phyloP scores from a whole-genome alignment of 2,797 vertebrate genomes.

The Mastacembelus armatus region DNA sequence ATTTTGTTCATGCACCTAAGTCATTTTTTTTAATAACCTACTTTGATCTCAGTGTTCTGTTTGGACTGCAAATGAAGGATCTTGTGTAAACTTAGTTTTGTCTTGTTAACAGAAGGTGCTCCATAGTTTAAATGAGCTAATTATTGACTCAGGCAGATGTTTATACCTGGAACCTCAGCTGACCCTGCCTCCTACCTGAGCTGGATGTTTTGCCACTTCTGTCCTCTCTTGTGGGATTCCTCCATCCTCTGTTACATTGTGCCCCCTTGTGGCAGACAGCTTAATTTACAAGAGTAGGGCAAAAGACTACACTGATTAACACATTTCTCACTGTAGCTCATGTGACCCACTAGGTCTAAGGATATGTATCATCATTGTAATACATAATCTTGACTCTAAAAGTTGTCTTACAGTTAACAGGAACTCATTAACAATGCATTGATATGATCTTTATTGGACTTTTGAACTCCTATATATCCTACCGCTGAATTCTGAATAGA shows the following conservation, averaged over 20 bases:
- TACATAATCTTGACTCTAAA: too few species aligned
- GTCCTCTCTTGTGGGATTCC: background rate
- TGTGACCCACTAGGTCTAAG: background rate
- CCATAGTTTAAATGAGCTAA: background rate
- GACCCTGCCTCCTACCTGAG: background rate
- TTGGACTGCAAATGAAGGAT: background rate
- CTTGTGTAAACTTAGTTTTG: background rate
- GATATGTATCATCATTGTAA: too few species aligned
- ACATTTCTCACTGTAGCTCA: too few species aligned
- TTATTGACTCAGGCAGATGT: background rate
- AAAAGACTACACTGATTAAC: too few species aligned
- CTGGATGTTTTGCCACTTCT: background rate
- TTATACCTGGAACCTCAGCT: background rate
- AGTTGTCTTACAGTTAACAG: too few species aligned
- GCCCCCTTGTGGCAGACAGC: conserved; percentile 49
- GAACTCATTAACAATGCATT: too few species aligned
- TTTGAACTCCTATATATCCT: too few species aligned
- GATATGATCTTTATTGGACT: too few species aligned
- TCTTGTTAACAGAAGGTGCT: background rate
- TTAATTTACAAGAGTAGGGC: background rate
- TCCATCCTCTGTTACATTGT: background rate
- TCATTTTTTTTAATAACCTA: conserved; percentile 30
- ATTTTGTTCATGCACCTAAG: background rate
- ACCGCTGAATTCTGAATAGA: too few species aligned
- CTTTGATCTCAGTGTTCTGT: conserved; percentile 1